A percentile compares a stretch with the other conserved stretches of the same genome.
phyloP scores from a whole-genome alignment of 2,797 vertebrate species.

The Gila robusta region DNA sequence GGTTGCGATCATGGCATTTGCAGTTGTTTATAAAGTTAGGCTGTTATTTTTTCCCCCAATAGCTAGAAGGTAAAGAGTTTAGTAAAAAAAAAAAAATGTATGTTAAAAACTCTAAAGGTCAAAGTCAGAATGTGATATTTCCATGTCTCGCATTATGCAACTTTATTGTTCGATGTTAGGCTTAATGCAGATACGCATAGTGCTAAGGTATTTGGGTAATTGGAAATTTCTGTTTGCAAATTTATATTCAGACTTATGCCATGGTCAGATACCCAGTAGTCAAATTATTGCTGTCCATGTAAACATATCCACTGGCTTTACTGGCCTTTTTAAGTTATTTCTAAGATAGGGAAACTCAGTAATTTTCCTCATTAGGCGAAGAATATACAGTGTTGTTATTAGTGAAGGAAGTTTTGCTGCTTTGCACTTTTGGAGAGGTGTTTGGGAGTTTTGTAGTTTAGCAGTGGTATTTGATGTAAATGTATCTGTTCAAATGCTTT shows the following conservation, averaged over 20 bases:
- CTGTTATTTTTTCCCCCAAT: neutral
- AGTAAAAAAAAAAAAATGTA: too few relatives aligned
- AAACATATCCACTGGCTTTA: neutral
- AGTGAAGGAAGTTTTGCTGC: neutral
- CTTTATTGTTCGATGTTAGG: neutral
- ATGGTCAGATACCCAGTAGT: neutral
- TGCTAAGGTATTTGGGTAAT: neutral
- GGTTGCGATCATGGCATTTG: neutral
- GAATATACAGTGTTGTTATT: neutral
- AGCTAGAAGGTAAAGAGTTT: neutral
- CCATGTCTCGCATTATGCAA: neutral
- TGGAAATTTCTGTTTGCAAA: neutral
- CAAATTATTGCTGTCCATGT: conserved; percentile 12
- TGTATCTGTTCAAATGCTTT: neutral
- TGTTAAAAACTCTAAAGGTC: neutral
- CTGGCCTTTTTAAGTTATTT: neutral
- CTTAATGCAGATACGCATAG: neutral
- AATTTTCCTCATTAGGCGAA: neutral
- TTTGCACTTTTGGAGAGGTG: neutral
- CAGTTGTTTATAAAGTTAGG: neutral
- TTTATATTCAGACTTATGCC: neutral
- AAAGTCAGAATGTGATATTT: neutral
- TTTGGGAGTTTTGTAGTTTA: neutral
- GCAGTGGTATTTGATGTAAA: neutral
- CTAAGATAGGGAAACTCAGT: neutral